These are phyloP conservation scores for Antechinus flavipes DNA, from an alignment of 2,113 vertebrate genomes.

Conservation along the genomic window DNA sequence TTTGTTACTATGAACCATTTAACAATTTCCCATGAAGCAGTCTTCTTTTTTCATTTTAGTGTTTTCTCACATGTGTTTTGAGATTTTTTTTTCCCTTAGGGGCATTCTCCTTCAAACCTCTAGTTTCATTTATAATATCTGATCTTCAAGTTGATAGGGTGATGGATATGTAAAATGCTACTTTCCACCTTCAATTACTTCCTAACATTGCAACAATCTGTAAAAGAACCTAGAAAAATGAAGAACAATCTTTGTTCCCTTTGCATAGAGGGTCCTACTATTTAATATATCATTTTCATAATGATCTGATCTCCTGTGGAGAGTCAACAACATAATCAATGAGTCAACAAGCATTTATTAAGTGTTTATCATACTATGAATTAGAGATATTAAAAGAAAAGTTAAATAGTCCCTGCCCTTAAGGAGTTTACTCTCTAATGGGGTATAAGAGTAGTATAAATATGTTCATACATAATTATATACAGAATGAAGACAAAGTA, in stretches of 20 bases:
- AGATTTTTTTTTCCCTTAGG: slow-evolving; percentile 15
- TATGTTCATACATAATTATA: background rate
- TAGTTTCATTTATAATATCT: slow-evolving; percentile 5
- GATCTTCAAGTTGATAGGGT: background rate
- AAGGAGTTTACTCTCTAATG: background rate
- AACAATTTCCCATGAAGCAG: background rate
- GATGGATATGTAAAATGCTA: background rate
- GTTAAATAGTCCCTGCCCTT: background rate
- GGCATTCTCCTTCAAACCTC: background rate
- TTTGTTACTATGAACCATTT: background rate
- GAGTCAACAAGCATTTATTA: background rate
- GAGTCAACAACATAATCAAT: background rate
- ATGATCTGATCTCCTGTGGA: background rate
- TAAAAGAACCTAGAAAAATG: background rate
- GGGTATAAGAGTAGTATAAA: background rate
- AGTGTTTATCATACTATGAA: background rate
- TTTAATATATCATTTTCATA: background rate
- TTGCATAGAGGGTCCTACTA: background rate
- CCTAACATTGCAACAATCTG: background rate
- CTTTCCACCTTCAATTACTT: background rate
- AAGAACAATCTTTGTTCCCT: background rate
- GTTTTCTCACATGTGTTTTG: background rate
- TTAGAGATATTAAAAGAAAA: background rate
- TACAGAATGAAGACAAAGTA: background rate
- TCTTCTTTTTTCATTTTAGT: background rate